A percentile compares a stretch with the other conserved stretches of the same genome.
phyloP scores from a whole-genome alignment of 2,888 invertebrate genomes.

The Heliconius ismenius region DNA sequence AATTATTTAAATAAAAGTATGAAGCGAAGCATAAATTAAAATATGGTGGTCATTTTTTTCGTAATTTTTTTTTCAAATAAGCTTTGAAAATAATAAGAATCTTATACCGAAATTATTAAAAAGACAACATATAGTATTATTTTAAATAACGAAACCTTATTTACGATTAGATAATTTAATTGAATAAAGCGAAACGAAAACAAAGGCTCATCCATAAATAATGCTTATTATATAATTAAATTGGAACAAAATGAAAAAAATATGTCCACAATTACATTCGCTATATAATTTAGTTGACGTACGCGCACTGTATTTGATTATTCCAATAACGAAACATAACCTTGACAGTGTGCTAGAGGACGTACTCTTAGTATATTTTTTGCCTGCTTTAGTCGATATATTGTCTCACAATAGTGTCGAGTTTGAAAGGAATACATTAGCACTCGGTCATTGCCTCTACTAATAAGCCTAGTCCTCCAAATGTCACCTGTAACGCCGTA shows the following conservation, averaged over 20 bases:
- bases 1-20: not conserved
- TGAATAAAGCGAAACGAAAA: not conserved
- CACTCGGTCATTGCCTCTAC: conserved; percentile 57
- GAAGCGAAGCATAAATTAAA: not conserved
- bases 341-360: conserved; percentile 62
- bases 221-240: not conserved
- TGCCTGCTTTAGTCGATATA: conserved; percentile 68
- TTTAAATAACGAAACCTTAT: not conserved
- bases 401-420: conserved; percentile 66
- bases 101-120: no score
- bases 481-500: conserved; percentile 19
- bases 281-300: conserved; percentile 50
- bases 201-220: not conserved
- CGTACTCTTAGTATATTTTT: conserved; percentile 56
- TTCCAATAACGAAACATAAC: conserved; percentile 49
- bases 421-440: conserved; percentile 76
- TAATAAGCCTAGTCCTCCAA: conserved; percentile 32
- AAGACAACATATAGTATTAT: not conserved
- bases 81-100: no score
- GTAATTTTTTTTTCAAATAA: no score
- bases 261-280: conserved; percentile 56
- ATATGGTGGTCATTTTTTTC: no score
- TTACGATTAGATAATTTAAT: not conserved
- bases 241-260: conserved; percentile 56
- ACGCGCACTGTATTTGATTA: conserved; percentile 58